Evolutionary conservation across 2,888 invertebrate species (phyloP).

Genomic region (Perizoma flavofasciatum): DNA sequence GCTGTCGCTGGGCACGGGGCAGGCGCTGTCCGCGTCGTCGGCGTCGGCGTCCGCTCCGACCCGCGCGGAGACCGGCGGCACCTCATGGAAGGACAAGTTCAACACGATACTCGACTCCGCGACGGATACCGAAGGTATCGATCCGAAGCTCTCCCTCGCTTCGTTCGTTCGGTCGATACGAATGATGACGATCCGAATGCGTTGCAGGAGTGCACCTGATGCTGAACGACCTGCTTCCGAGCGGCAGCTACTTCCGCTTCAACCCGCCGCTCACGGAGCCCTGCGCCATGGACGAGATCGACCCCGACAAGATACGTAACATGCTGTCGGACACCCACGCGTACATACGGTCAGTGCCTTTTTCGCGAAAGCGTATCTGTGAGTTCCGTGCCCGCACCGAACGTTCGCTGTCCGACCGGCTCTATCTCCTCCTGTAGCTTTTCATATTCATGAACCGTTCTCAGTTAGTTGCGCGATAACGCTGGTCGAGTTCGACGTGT

Average conservation of each 20-base stretch:
- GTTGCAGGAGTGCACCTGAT: slow-evolving; percentile 89
- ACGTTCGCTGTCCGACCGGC: no score
- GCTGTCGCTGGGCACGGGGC: slow-evolving; percentile 92
- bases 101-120: slow-evolving; percentile 92
- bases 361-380: no score
- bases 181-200: background rate
- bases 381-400: no score
- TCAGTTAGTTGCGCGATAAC: no score
- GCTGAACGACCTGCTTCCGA: slow-evolving; percentile 89
- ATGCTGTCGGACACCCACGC: slow-evolving; percentile 90
- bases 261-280: slow-evolving; percentile 94
- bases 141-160: slow-evolving; percentile 4
- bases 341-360: slow-evolving; percentile 82
- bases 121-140: slow-evolving; percentile 91
- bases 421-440: no score
- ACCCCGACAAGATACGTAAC: slow-evolving; percentile 87
- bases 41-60: slow-evolving; percentile 23
- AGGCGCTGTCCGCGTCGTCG: slow-evolving; percentile 59
- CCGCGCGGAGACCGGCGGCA: slow-evolving; percentile 45
- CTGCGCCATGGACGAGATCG: slow-evolving; percentile 91
- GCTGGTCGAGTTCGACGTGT: no score
- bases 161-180: background rate
- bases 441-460: no score
- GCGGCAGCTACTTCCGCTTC: slow-evolving; percentile 90
- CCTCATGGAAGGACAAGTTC: slow-evolving; percentile 91